A percentile compares a stretch with the other conserved stretches of the same genome.
phyloP scores from a whole-genome alignment of 2,113 vertebrate species.

The Plectropomus leopardus region DNA sequence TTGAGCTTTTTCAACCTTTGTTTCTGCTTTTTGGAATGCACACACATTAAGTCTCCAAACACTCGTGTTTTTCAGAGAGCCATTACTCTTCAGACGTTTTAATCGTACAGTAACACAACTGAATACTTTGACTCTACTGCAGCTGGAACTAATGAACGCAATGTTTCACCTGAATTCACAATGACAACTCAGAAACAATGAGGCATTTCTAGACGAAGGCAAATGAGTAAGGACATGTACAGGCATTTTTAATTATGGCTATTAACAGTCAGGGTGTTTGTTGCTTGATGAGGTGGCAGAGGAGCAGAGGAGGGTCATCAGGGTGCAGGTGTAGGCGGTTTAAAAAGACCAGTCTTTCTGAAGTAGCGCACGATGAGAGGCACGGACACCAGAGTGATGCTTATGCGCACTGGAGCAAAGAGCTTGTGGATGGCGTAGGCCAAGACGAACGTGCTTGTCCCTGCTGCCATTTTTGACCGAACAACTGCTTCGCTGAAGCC shows the following conservation, averaged over 20 bases:
- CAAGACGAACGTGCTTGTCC: constrained; percentile 94
- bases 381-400: constrained; percentile 92
- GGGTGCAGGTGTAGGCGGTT: constrained; percentile 85
- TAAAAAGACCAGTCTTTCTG: constrained; percentile 93
- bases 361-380: constrained; percentile 93
- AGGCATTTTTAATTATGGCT: constrained; percentile 26
- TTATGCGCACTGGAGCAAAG: constrained; percentile 94
- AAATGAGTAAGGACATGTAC: constrained; percentile 13
- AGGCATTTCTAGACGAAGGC: constrained; percentile 17
- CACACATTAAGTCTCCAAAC: constrained; percentile 8
- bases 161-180: constrained; percentile 47
- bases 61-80: too few relatives aligned
- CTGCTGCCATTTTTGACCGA: constrained; percentile 90
- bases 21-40: constrained; percentile 26
- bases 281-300: constrained; percentile 28
- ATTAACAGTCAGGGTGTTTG: constrained; percentile 39
- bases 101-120: constrained; percentile 21
- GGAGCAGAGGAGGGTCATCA: constrained; percentile 64
- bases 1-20: not conserved
- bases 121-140: constrained; percentile 5
- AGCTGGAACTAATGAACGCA: not conserved
- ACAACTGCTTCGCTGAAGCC: constrained; percentile 91
- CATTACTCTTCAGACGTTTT: not conserved
- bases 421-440: constrained; percentile 97
- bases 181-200: constrained; percentile 11